Base-by-base conservation (phyloP, 2,797 vertebrate species). In the Diceros bicornis region DNA sequence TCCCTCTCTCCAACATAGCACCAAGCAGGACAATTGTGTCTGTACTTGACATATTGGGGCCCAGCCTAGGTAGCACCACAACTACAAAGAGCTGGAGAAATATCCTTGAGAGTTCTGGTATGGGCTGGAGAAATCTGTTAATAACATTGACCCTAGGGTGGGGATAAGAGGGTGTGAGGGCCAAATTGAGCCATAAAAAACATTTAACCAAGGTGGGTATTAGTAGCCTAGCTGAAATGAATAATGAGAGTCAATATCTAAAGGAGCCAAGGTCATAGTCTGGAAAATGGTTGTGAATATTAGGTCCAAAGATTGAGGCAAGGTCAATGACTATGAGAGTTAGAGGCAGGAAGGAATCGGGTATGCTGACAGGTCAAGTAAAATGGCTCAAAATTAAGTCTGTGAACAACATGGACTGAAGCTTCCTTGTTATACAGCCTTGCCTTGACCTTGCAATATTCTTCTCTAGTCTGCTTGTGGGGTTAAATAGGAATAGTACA, bases 31-130 rank as follows among this genome's bases (percentile, higher is more conserved):
- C n/a, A 94, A 1, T 27, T 89, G 21, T 78, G 1, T 93, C 72
- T 96, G 9, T 66, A 69, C 47, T 84, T 89, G 34, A 87, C 29
- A n/a, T 77, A 50, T 4, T 66, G 29, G 47, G 11, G n/a, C 66
- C 68, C 69, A 96, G 50, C 32, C 11, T 62, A 92, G 41, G 59
- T 11, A 81, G 10, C 29, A 37, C 27, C 44, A 84, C 32, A 81
- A 34, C 27, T 59, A 27, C 32, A 37, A 86, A 96, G 59, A 86
- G 44, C 91, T 97, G 32, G 57, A 85, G n/a, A 94, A 94, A 90
- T 47, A 72, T 13, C 55, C 57, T 84, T 91, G 77, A 50, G 29
- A 77, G 74, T 92, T 92, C 66, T 82, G 47, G 12, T 94, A 34
- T 52, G 25, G 41, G 25, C 44, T 77, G 16, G 55, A 88, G 34